Percentiles rank a stretch among this genome's conserved stretches.
Conservation (phyloP, 1,140 invertebrate genomes). For the Cydia pomonella region DNA sequence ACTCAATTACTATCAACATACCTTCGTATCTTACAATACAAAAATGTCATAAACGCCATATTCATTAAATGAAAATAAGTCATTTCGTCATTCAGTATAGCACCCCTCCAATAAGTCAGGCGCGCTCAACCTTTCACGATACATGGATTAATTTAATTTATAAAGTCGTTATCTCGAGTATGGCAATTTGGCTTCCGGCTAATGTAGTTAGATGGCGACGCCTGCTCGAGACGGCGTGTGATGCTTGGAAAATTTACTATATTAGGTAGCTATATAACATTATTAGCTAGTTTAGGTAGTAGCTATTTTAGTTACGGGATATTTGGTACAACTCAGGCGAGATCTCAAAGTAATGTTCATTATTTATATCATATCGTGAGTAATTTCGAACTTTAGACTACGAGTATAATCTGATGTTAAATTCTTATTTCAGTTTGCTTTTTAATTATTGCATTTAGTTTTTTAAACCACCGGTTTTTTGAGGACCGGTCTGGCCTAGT, state of each 20-base stretch:
- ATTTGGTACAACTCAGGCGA: no score
- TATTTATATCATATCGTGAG: no score
- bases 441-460: no score
- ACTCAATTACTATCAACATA: constrained; percentile 1
- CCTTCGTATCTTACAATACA: neutral
- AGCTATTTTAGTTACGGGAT: neutral
- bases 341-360: no score
- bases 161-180: constrained; percentile 33
- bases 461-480: no score
- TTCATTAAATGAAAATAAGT: neutral
- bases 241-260: constrained; percentile 1
- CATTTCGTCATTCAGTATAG: neutral
- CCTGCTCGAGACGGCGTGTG: neutral
- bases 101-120: constrained; percentile 4
- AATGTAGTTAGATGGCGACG: constrained; percentile 15
- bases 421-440: no score
- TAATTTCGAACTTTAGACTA: no score
- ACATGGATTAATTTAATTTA: constrained; percentile 20
- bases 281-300: neutral
- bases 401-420: no score
- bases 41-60: neutral
- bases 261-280: neutral
- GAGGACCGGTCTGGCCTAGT: no score
- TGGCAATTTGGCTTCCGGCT: constrained; percentile 30
- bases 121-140: constrained; percentile 12